Evolutionary conservation across 2,888 invertebrate species (phyloP), one percentile per base, ranked within the genome.

Genomic region (Megalurothrips usitatus): DNA sequence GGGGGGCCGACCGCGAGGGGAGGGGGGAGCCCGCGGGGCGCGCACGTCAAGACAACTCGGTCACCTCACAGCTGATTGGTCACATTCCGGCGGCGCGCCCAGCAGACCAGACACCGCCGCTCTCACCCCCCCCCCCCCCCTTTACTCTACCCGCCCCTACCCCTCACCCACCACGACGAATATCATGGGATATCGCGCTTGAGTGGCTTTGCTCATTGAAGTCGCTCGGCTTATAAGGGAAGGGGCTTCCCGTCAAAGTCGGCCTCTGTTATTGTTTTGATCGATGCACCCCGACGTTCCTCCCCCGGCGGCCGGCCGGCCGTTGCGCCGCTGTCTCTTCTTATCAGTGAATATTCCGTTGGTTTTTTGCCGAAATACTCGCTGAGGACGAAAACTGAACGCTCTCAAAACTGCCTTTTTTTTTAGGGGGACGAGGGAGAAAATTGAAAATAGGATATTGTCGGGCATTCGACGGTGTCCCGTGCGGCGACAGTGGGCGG

Each of bases 51-150:
- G 68, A 68, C 68, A 23, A 23, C 68, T 68, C 23, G 68, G 68
- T 68, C 68, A 68, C 68, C 68, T 68, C 68, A 68, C 68, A 68
- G 68, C 68, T 68, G 68, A 68, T 68, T 68, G 68, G 68, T 68
- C 68, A 68, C 68, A 68, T n/a, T 68, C 68, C 68, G 68, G 68
- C 68, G 23, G n/a, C 63, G 23, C n/a, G 63, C 63, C 63, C 63
- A 9, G 11, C 68, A 11, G 68, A 43, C 68, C 68, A 11, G 68
- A 11, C 68, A 23, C 11, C 23, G 68, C 68, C 58, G 58, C 58
- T n/a, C 6, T 17, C 58, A n/a, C 58, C 58, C 14, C 58, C 58
- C 19, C 52, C 52, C 12, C 52, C n/a, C n/a, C n/a, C n/a, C n/a
- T n/a, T n/a, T n/a, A n/a, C n/a, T n/a, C n/a, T n/a, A n/a, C n/a